A percentile compares a stretch with the other conserved stretches of the same genome.
Conservation (phyloP, 2,797 vertebrate species). For the Chloroceryle inda region DNA sequence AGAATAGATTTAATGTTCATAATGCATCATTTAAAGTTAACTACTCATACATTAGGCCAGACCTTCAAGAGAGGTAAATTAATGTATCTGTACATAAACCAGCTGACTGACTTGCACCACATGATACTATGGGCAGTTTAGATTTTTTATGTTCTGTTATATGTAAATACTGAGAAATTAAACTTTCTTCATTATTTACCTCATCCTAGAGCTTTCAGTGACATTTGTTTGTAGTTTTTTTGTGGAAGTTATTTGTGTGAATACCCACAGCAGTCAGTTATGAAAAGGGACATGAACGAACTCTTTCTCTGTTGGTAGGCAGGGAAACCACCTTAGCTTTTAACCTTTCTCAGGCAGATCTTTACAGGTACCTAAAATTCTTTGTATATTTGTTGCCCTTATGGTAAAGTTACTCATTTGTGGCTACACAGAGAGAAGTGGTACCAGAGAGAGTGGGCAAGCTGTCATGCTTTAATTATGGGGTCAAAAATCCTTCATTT, state of each 20-base stretch:
- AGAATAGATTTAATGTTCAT: neutral
- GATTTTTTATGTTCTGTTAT: neutral
- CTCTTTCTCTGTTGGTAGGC: neutral
- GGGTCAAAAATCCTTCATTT: neutral
- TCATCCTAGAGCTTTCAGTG: neutral
- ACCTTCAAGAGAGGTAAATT: neutral
- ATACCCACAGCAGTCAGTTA: neutral
- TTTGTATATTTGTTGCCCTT: neutral
- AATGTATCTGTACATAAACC: neutral
- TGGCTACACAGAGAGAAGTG: neutral
- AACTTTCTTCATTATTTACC: neutral
- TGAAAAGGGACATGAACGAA: neutral
- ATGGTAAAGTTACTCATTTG: neutral
- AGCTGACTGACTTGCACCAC: neutral
- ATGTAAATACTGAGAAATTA: neutral
- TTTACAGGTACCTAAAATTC: neutral
- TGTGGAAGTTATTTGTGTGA: neutral
- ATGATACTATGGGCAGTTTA: neutral
- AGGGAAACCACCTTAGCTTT: neutral
- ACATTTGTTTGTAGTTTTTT: neutral
- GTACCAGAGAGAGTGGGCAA: neutral
- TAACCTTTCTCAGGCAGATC: neutral
- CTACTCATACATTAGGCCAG: neutral
- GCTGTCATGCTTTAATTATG: neutral
- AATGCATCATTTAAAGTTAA: neutral